Conservation (phyloP, 2,113 vertebrate genomes). For the Pampusana beccarii region DNA sequence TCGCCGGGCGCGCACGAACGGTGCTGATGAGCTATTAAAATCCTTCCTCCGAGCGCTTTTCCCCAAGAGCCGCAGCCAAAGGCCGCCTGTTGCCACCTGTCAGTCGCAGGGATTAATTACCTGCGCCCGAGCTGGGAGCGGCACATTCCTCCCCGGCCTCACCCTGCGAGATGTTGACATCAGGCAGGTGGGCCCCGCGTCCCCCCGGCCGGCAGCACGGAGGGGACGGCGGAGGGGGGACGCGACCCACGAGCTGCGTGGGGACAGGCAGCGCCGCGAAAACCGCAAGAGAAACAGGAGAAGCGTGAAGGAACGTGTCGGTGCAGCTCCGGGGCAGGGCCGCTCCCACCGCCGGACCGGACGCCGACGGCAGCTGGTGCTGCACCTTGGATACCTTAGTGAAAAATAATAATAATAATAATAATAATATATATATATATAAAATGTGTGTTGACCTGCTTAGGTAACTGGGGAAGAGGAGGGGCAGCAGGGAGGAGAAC, state of each 20-base stretch:
- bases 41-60: slow-evolving; percentile 65
- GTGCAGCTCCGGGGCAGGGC: neutral
- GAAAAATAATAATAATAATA: too few relatives aligned
- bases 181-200: slow-evolving; percentile 74
- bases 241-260: neutral
- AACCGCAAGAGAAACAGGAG: neutral
- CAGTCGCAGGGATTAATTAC: slow-evolving; percentile 85
- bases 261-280: neutral
- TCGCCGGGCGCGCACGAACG: slow-evolving; percentile 52
- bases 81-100: slow-evolving; percentile 86
- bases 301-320: neutral
- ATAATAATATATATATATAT: too few relatives aligned
- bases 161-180: slow-evolving; percentile 79
- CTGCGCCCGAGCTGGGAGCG: slow-evolving; percentile 78
- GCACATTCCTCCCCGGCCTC: slow-evolving; percentile 80
- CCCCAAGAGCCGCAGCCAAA: slow-evolving; percentile 72
- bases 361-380: neutral
- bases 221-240: neutral
- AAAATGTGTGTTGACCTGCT: neutral
- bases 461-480: slow-evolving; percentile 28
- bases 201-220: slow-evolving; percentile 24
- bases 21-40: slow-evolving; percentile 48
- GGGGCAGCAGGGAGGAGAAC: neutral
- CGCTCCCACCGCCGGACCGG: too few relatives aligned
- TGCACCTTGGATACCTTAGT: too few relatives aligned